Evolutionary conservation across 2,113 vertebrate species (phyloP).

Genomic region (Nannobrachium achirus): DNA sequence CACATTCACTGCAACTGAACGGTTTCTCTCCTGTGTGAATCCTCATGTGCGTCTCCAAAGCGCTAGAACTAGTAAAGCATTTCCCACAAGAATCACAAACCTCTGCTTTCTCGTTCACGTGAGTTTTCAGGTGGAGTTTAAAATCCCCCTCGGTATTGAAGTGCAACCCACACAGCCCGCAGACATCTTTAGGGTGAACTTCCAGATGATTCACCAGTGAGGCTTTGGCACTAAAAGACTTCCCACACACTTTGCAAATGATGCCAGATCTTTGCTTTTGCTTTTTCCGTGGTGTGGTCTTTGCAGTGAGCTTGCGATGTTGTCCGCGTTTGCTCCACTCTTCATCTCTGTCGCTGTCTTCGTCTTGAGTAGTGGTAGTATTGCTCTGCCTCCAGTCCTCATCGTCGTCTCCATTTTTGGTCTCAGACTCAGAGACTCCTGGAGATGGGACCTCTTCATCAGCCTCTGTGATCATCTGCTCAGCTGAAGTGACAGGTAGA

Average conservation of each 20-base stretch:
- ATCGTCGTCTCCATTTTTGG: conserved; percentile 15
- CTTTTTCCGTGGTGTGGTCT: not conserved
- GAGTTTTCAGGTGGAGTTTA: conserved; percentile 36
- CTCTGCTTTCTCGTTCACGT: conserved; percentile 50
- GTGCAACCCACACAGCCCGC: conserved; percentile 53
- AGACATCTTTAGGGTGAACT: conserved; percentile 50
- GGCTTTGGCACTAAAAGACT: conserved; percentile 44
- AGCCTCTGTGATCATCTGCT: conserved; percentile 3
- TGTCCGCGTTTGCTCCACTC: conserved; percentile 2
- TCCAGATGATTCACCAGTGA: conserved; percentile 60
- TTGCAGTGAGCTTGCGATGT: not conserved
- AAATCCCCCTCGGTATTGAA: conserved; percentile 34
- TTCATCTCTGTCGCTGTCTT: conserved; percentile 5
- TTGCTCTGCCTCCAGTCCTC: conserved; percentile 36
- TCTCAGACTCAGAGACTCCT: not conserved
- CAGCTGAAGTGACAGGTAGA: conserved; percentile 35
- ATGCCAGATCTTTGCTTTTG: conserved; percentile 21
- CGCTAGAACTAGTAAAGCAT: conserved; percentile 52
- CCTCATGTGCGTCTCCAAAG: conserved; percentile 60
- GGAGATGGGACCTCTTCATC: not conserved
- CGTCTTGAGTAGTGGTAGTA: conserved; percentile 11
- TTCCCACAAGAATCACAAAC: conserved; percentile 64
- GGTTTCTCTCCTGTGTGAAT: conserved; percentile 67
- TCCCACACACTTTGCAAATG: conserved; percentile 59
- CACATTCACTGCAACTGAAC: conserved; percentile 59